Conservation (phyloP, 2,113 vertebrate genomes). For the Hemiprocne comata region DNA sequence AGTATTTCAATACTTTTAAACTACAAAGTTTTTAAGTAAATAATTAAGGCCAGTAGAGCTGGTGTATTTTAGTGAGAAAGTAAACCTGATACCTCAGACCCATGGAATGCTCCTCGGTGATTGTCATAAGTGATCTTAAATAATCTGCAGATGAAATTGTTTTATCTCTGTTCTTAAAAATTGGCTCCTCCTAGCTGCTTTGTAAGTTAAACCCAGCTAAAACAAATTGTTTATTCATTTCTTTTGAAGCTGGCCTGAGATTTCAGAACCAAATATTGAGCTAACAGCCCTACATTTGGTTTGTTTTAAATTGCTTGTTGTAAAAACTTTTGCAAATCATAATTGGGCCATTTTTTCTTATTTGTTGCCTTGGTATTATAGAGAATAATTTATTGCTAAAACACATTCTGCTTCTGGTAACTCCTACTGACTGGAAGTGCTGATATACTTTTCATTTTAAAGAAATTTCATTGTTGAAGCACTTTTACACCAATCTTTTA, state of each 20-base stretch:
- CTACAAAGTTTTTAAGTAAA: slow-evolving; percentile 4
- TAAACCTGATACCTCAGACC: neutral
- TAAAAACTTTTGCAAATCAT: neutral
- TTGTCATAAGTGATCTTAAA: neutral
- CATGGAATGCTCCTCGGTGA: neutral
- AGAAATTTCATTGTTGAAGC: neutral
- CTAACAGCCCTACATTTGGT: neutral
- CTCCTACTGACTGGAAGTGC: neutral
- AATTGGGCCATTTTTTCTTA: neutral
- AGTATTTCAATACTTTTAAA: neutral
- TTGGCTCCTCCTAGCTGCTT: neutral
- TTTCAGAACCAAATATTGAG: neutral
- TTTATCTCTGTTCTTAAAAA: slow-evolving; percentile 16
- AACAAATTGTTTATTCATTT: neutral
- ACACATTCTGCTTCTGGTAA: neutral
- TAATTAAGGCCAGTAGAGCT: slow-evolving; percentile 35
- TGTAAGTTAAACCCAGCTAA: neutral
- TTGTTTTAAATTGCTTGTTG: neutral
- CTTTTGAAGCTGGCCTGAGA: neutral
- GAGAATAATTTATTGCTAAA: neutral
- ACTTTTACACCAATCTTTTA: neutral
- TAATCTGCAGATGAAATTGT: neutral
- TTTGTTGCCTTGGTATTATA: neutral
- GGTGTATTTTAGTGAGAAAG: slow-evolving; percentile 17
- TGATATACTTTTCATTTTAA: neutral